A percentile compares a stretch with the other conserved stretches of the same genome.
phyloP scores from a whole-genome alignment of 2,113 vertebrate species.

The Phaethornis superciliosus region DNA sequence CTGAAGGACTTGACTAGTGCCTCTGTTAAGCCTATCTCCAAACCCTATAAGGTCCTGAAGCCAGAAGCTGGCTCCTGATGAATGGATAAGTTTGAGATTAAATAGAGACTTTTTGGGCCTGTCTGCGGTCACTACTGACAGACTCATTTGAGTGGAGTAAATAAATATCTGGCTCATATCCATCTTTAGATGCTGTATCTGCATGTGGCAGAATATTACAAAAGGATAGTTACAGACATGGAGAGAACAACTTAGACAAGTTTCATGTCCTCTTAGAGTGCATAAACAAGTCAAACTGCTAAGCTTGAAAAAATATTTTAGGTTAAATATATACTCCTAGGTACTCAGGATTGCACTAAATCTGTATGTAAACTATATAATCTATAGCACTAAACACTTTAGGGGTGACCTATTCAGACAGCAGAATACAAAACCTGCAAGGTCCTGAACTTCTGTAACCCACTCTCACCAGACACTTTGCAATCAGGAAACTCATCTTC shows the following conservation, averaged over 20 bases:
- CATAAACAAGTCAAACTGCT: not conserved
- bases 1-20: not conserved
- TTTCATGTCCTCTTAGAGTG: not conserved
- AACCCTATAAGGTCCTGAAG: not conserved
- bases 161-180: not conserved
- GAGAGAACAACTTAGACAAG: not conserved
- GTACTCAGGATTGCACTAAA: not conserved
- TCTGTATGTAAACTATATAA: not conserved
- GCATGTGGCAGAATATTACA: not conserved
- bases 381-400: not conserved
- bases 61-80: not conserved
- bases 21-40: not conserved
- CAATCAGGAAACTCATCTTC: not conserved
- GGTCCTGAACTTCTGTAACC: not conserved
- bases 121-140: not conserved
- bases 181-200: not conserved
- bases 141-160: not conserved
- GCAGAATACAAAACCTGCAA: not conserved
- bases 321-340: not conserved
- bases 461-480: not conserved
- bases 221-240: not conserved
- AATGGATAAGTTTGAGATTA: not conserved
- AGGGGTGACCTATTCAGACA: not conserved
- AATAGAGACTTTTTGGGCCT: not conserved
- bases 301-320: not conserved